phyloP scores from a whole-genome alignment of 37 sponge, comb jelly and placozoan genomes.

The Chondrosia reniformis region DNA sequence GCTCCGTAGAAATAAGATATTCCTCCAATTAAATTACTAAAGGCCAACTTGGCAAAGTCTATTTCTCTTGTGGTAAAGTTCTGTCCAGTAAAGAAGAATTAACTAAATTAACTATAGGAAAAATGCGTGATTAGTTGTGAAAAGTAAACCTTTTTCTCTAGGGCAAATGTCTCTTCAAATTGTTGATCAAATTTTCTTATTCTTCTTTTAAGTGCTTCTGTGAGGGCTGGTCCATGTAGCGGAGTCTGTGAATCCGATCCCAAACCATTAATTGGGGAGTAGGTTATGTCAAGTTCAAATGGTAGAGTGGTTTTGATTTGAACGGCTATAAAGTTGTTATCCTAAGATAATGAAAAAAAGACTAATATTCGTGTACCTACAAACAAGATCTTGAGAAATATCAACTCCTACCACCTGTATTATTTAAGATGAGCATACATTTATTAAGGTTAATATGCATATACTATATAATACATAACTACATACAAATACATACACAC shows the following conservation, averaged over 20 bases:
- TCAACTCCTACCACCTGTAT: too few species aligned
- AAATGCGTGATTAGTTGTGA: not conserved
- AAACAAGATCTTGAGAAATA: too few species aligned
- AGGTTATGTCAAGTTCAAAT: conserved; percentile 72
- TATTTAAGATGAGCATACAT: too few species aligned
- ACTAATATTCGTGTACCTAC: too few species aligned
- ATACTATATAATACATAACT: not conserved
- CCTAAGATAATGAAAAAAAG: too few species aligned
- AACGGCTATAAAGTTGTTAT: conserved; percentile 12
- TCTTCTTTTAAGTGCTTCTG: conserved; percentile 28
- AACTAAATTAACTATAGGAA: not conserved
- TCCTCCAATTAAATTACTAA: conserved; percentile 96
- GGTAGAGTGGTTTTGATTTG: conserved; percentile 65
- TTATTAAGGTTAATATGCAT: too few species aligned
- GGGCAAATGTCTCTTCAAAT: conserved; percentile 65
- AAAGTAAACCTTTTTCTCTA: conserved; percentile 51
- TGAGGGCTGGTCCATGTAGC: conserved; percentile 45
- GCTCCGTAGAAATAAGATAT: conserved; percentile 95
- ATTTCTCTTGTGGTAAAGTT: conserved; percentile 70
- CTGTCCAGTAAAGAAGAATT: conserved; percentile 24
- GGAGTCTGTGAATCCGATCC: conserved; percentile 15
- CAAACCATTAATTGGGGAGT: conserved; percentile 17
- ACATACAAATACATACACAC: conserved; percentile 18
- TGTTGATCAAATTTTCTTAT: conserved; percentile 40
- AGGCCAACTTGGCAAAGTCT: conserved; percentile 79